These are phyloP conservation scores for Tamias sibiricus DNA, from an alignment of 2,113 vertebrate genomes.

Conservation along the genomic window DNA sequence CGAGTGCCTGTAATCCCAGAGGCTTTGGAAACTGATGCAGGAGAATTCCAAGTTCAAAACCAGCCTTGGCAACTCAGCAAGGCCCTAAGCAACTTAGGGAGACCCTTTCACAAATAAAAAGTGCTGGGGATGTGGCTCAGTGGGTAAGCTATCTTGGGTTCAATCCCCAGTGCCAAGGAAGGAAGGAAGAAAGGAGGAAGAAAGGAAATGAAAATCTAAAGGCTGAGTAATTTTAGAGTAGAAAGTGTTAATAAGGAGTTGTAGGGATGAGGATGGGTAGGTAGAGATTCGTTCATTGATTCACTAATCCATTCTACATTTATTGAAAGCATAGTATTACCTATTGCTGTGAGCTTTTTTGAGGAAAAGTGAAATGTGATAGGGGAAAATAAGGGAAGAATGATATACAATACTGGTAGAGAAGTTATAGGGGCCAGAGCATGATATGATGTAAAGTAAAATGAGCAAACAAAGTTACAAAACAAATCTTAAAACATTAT, in stretches of 20 bases:
- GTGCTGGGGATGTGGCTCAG: too few species aligned
- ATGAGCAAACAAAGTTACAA: neutral
- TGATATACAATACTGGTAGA: neutral
- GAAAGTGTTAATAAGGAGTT: neutral
- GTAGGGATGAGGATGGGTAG: neutral
- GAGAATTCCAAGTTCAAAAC: too few species aligned
- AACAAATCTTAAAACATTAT: neutral
- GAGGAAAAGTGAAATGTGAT: neutral
- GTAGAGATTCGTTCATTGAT: neutral
- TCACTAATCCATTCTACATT: neutral
- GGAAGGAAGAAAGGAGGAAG: too few species aligned
- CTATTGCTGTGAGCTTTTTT: neutral
- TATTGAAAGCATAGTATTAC: too few species aligned
- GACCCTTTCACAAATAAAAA: too few species aligned
- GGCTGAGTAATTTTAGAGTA: neutral
- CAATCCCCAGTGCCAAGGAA: too few species aligned
- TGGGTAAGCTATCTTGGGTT: too few species aligned
- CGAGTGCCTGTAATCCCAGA: too few species aligned
- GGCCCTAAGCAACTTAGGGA: too few species aligned
- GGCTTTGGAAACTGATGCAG: too few species aligned
- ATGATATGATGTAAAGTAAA: slow-evolving; percentile 29
- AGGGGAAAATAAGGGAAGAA: neutral
- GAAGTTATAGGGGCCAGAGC: neutral
- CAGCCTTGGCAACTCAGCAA: too few species aligned
- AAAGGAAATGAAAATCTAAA: neutral